Evolutionary conservation across 2,113 vertebrate genomes (phyloP).

Genomic region (Pungitius pungitius): DNA sequence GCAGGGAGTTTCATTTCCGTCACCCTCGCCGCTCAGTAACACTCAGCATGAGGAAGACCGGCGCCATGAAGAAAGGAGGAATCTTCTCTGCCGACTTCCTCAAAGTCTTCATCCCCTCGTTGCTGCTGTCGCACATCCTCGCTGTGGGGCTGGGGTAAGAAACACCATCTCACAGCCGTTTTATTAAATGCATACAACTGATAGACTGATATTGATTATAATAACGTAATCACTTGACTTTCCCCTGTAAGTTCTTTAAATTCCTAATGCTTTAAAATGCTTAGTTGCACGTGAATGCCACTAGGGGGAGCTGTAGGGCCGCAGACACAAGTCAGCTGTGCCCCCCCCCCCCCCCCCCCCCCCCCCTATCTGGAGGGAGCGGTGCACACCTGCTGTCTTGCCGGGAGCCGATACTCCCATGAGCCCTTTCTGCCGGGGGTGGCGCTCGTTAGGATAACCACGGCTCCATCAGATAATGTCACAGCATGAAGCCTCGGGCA

Average conservation of each 20-base stretch:
- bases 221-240: not conserved
- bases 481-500: conserved; percentile 1
- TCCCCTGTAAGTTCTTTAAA: not conserved
- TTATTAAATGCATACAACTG: not conserved
- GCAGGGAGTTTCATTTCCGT: conserved; percentile 97
- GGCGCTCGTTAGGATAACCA: conserved; percentile 30
- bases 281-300: conserved; percentile 13
- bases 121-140: conserved; percentile 96
- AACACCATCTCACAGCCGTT: conserved; percentile 19
- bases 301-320: conserved; percentile 46
- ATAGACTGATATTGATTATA: too few species aligned
- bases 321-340: not conserved
- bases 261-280: not conserved
- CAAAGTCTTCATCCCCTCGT: conserved; percentile 97
- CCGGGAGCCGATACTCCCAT: conserved; percentile 23
- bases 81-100: conserved; percentile 98
- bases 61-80: conserved; percentile 98
- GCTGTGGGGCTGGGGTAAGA: conserved; percentile 96
- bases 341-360: not conserved
- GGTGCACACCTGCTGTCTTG: conserved; percentile 49
- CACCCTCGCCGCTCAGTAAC: conserved; percentile 93
- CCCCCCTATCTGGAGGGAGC: not conserved
- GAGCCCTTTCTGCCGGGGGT: conserved; percentile 3
- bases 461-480: conserved; percentile 15
- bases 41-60: conserved; percentile 97